phyloP scores from a whole-genome alignment of 2,797 vertebrate genomes.

The Lepilemur septentrionalis region DNA sequence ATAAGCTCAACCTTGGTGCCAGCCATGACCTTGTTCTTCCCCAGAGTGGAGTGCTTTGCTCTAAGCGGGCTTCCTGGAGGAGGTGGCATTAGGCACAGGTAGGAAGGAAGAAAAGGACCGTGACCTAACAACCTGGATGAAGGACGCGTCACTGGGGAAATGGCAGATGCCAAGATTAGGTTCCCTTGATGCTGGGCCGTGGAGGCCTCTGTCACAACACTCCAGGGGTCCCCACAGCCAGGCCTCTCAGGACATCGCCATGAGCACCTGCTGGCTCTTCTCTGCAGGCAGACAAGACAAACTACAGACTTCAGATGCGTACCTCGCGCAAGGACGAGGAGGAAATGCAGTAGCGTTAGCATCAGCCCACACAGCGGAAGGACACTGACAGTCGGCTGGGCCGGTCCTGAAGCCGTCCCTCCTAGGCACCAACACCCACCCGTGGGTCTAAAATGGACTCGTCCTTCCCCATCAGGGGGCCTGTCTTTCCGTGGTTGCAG shows the following conservation, averaged over 20 bases:
- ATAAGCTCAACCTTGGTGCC: too few relatives aligned
- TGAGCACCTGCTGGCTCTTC: accelerated
- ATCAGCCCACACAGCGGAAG: accelerated
- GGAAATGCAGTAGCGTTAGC: accelerated
- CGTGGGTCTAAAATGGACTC: accelerated
- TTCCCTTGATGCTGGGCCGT: too few relatives aligned
- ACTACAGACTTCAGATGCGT: accelerated
- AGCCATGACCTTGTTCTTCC: not conserved
- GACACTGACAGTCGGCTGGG: not conserved
- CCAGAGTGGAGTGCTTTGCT: too few relatives aligned
- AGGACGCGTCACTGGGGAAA: accelerated
- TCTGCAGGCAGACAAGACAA: accelerated
- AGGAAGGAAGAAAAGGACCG: not conserved
- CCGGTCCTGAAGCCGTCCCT: not conserved
- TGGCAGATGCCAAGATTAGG: not conserved
- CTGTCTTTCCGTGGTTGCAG: not conserved
- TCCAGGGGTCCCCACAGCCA: accelerated
- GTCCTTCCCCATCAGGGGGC: accelerated
- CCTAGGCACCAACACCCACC: not conserved
- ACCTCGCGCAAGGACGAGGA: accelerated
- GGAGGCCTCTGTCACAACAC: not conserved
- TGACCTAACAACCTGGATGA: not conserved
- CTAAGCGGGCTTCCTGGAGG: not conserved
- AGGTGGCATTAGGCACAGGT: accelerated
- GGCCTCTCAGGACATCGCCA: accelerated